Percentiles rank a stretch among this genome's conserved stretches.
Evolutionary conservation across 2,113 vertebrate species (phyloP).

Genomic region (Microtus montanus): DNA sequence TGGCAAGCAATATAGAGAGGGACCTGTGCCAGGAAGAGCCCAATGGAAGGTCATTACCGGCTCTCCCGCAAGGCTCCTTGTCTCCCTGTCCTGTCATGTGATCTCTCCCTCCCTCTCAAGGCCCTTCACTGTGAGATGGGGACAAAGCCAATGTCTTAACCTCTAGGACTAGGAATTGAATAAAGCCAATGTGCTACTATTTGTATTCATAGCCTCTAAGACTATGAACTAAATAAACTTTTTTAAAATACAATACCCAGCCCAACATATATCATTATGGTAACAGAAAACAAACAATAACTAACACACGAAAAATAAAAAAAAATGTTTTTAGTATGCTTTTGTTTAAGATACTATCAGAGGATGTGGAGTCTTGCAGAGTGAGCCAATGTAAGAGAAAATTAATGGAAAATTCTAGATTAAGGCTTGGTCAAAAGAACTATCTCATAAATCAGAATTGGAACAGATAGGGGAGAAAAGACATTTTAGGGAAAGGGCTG

Average conservation of each 20-base stretch:
- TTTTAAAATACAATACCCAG: not conserved
- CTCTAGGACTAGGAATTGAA: not conserved
- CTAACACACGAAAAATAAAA: not conserved
- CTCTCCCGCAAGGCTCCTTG: not conserved
- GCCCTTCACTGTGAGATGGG: too few relatives aligned
- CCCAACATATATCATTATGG: not conserved
- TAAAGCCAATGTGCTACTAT: not conserved
- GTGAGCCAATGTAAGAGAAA: not conserved
- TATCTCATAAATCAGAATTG: not conserved
- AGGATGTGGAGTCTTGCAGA: not conserved
- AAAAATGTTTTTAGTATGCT: not conserved
- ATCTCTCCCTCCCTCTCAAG: not conserved
- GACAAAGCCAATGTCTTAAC: not conserved
- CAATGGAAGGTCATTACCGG: not conserved
- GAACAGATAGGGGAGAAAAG: not conserved
- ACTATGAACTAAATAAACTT: not conserved
- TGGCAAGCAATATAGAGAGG: not conserved
- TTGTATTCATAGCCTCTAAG: not conserved
- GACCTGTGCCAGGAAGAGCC: not conserved
- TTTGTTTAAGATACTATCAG: slow-evolving; percentile 1
- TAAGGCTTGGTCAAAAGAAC: slow-evolving; percentile 17
- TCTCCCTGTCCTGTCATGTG: not conserved
- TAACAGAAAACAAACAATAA: not conserved
- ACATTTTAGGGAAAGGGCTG: not conserved
- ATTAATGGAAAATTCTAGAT: slow-evolving; percentile 1